Evolutionary conservation across 2,113 vertebrate species (phyloP), one percentile per base, ranked within the genome.

Genomic region (Spizaetus ornatus): DNA sequence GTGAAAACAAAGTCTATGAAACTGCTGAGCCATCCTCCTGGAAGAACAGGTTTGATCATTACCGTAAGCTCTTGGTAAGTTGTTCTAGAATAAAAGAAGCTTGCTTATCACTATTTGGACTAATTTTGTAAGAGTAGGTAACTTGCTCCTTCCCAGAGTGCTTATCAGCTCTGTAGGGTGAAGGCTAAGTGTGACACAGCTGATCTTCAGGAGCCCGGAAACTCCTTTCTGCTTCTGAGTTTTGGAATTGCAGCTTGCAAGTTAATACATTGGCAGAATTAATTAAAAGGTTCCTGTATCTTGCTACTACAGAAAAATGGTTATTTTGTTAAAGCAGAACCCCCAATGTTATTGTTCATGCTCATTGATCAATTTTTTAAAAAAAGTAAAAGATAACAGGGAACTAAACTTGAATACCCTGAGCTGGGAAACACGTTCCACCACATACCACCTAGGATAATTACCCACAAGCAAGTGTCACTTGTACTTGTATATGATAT

Each of bases 401-500:
- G 81, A 86, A 70, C 87, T 62, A 86, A 88, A 48, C 56, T 40
- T 40, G 40, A 90, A 81, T 82, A 74, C 38, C 53, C 14, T 18
- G 70, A 73, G 84, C 0, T 66, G 90, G 88, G 48, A 87, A 97
- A 90, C 93, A 87, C 0, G 79, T 97, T 95, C 52, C 6, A 13
- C 92, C 94, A 69, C 93, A 95, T 95, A 61, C 94, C 91, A 26
- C 23, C 29, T 7, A 12, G 65, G 85, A 45, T 70, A 53, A 87
- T 93, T 80, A 74, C 31, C 72, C 65, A 26, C 9, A 31, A 73
- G 82, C 87, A 94, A 95, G 88, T 95, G 91, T 90, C 88, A 74
- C 61, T 73, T 31, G 82, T 53, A 74, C 61, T 73, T 29, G 82
- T 53, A 5, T 70, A 10, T 47, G 81, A n/a, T 88, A 86, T 14